Percentiles rank a stretch among this genome's conserved stretches.
Conservation (phyloP, 2,797 vertebrate genomes). For the Microctenopoma stevenorrisi region DNA sequence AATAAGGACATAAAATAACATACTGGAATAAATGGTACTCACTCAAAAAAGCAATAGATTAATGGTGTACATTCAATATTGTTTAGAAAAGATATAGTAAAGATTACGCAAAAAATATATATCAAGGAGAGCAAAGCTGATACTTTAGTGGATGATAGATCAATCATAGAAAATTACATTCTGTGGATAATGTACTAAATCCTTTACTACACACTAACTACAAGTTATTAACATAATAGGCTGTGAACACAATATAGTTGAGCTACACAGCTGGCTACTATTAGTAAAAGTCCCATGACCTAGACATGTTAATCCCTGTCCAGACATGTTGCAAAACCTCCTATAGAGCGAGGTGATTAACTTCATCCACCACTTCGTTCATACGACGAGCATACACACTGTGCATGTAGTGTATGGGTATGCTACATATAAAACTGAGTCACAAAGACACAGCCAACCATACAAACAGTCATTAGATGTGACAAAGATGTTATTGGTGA, state of each 20-base stretch:
- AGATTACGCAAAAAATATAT: conserved; percentile 4
- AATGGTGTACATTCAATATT: conserved; percentile 31
- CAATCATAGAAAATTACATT: conserved; percentile 10
- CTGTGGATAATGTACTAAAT: conserved; percentile 17
- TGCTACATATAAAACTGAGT: not conserved
- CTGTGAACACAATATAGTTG: conserved; percentile 33
- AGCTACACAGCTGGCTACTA: conserved; percentile 69
- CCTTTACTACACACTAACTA: conserved; percentile 12
- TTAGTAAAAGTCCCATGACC: conserved; percentile 75
- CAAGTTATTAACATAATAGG: conserved; percentile 30
- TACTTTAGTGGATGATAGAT: not conserved
- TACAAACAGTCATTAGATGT: not conserved
- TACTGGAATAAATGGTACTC: conserved; percentile 44
- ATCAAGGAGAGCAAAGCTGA: not conserved
- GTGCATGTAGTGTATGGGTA: not conserved
- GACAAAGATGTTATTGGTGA: conserved; percentile 22
- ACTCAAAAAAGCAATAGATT: conserved; percentile 28
- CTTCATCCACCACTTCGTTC: conserved; percentile 10
- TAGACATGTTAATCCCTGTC: conserved; percentile 80
- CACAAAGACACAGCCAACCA: not conserved
- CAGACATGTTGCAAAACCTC: conserved; percentile 73
- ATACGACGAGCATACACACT: not conserved
- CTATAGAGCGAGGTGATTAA: conserved; percentile 70
- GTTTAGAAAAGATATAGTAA: conserved; percentile 4
- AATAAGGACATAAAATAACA: conserved; percentile 38